Evolutionary conservation across 1,140 invertebrate species (phyloP).

Genomic region (Andricus grossulariae): DNA sequence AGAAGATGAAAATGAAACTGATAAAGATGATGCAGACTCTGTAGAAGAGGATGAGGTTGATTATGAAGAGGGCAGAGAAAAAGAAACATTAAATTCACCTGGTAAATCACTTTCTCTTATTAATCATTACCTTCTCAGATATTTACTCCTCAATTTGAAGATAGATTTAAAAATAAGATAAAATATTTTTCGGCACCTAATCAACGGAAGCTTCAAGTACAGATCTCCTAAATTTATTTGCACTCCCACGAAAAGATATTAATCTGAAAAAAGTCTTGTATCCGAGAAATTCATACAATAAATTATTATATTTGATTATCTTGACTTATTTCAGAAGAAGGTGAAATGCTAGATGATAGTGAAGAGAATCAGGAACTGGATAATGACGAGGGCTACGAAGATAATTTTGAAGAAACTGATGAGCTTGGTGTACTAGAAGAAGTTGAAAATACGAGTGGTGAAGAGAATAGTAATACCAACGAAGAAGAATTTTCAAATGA

Average conservation of each 20-base stretch:
- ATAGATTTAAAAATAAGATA: too few relatives aligned
- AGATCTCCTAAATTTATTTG: too few relatives aligned
- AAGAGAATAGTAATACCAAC: conserved; percentile 66
- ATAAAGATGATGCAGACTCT: conserved; percentile 41
- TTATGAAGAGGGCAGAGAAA: conserved; percentile 64
- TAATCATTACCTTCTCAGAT: not conserved
- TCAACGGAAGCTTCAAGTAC: too few relatives aligned
- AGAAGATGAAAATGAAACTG: conserved; percentile 49
- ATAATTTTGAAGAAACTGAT: conserved; percentile 41
- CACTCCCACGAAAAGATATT: not conserved
- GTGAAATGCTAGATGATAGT: conserved; percentile 58
- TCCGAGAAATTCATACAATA: not conserved
- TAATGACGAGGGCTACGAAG: conserved; percentile 62
- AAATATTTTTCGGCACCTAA: too few relatives aligned
- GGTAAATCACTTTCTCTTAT: not conserved
- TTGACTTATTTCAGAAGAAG: conserved; percentile 51
- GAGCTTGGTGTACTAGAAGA: conserved; percentile 37
- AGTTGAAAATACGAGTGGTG: conserved; percentile 60
- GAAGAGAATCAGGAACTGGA: conserved; percentile 47
- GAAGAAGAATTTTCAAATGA: conserved; percentile 61
- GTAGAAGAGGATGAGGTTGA: conserved; percentile 61
- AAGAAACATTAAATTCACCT: conserved; percentile 54
- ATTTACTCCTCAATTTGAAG: not conserved
- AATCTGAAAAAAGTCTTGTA: not conserved
- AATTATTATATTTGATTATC: not conserved